These are phyloP conservation scores for Xestia sexstrigata DNA, from an alignment of 2,888 invertebrate species.

Conservation along the genomic window DNA sequence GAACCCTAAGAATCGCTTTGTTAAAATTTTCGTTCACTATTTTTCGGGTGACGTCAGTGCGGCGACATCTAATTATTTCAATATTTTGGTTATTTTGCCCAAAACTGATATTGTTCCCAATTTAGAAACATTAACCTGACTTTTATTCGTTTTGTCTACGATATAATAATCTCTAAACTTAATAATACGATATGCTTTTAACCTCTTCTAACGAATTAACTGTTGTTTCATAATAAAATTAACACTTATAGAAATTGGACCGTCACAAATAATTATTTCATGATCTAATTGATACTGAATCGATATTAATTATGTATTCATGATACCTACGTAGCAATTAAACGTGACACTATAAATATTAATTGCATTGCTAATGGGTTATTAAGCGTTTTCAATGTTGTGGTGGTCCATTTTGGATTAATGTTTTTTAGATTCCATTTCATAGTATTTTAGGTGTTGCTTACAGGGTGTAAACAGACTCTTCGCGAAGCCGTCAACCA, in stretches of 20 bases:
- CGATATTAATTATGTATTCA: slow-evolving; percentile 35
- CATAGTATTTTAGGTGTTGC: not conserved
- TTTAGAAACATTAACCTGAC: not conserved
- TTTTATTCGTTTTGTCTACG: not conserved
- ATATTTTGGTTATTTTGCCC: not conserved
- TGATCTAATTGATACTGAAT: slow-evolving; percentile 24
- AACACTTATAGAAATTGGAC: not conserved
- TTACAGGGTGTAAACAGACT: not conserved
- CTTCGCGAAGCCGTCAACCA: no score
- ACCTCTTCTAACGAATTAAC: not conserved
- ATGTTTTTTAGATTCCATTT: not conserved
- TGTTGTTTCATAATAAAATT: not conserved
- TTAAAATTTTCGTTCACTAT: not conserved
- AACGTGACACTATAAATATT: slow-evolving; percentile 22
- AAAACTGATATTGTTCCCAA: not conserved
- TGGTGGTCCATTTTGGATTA: not conserved
- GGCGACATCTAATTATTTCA: not conserved
- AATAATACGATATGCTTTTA: not conserved
- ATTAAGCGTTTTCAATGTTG: slow-evolving; percentile 6
- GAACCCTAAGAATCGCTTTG: no score
- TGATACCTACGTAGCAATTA: slow-evolving; percentile 30
- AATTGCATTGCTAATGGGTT: slow-evolving; percentile 26
- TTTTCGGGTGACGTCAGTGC: not conserved
- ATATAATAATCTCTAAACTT: not conserved
- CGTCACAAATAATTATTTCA: slow-evolving; percentile 12